These are phyloP conservation scores for Dendroctonus ponderosae DNA, from an alignment of 1,140 invertebrate species.

Conservation along the genomic window DNA sequence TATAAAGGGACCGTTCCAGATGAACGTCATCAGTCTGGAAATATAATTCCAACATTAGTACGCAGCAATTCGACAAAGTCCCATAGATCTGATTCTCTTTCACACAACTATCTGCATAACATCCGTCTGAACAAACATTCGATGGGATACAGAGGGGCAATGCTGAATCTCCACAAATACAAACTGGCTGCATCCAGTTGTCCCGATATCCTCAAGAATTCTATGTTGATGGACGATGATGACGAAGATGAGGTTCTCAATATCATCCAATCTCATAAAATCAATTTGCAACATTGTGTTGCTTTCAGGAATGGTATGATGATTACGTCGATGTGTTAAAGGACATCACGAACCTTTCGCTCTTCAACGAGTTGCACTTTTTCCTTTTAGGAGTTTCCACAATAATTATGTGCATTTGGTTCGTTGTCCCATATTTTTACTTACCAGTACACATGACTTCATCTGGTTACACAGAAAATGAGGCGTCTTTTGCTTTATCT, in stretches of 20 bases:
- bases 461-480: constrained; percentile 64
- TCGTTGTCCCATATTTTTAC: constrained; percentile 88
- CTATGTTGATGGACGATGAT: constrained; percentile 80
- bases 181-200: constrained; percentile 81
- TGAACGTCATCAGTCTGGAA: too few species aligned
- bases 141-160: constrained; percentile 79
- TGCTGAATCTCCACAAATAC: constrained; percentile 74
- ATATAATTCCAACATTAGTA: constrained; percentile 3
- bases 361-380: constrained; percentile 77
- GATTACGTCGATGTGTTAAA: constrained; percentile 68
- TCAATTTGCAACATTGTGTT: too few species aligned
- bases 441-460: constrained; percentile 70
- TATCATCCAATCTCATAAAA: not conserved
- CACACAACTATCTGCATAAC: constrained; percentile 63
- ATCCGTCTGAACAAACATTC: constrained; percentile 75
- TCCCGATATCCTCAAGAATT: constrained; percentile 86
- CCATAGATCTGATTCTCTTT: not conserved
- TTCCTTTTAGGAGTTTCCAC: constrained; percentile 78
- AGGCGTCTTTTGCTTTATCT: constrained; percentile 73
- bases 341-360: constrained; percentile 73
- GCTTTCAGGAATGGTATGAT: constrained; percentile 71
- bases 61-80: constrained; percentile 32
- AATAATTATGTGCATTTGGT: constrained; percentile 83
- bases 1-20: too few species aligned
- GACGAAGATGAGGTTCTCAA: constrained; percentile 64